Base-by-base conservation (phyloP, 1,140 invertebrate species). In the Temnothorax longispinosus region DNA sequence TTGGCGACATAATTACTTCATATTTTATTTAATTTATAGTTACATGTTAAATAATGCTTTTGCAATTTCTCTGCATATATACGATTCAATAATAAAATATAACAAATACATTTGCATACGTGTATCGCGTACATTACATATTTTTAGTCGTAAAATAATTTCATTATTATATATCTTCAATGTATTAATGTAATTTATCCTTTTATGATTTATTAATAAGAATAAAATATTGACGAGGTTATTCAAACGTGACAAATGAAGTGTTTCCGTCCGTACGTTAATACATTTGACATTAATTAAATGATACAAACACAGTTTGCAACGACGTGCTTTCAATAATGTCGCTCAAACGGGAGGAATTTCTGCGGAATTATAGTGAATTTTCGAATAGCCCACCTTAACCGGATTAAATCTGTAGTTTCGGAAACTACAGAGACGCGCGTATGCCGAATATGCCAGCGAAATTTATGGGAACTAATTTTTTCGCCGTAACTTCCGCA, bases 391-490 rank as follows among this genome's bases (percentile, higher is more conserved):
- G 35, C 47, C 5, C 10, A 5, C 11, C 50, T 56, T 47, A 71
- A 56, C 21, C 21, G 50, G 50, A 71, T 81, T 71, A 72, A 81
- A 81, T 81, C 65, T 72, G 50, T 27, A 27, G 41, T 81, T 81
- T 81, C 67, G 50, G 2, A 71, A 41, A 69, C n/a, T 65, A 65
- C 58, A 27, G 3, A 47, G 27, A 27, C 27, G 27, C 44, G 44
- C 41, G 27, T 44, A 32, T 58, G 27, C 10, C 58, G n/a, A 69
- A 69, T 71, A 27, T 54, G 44, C 5, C 78, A n/a, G 35, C n/a
- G 3, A 56, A 71, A 81, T 81, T 81, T 81, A 72, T 56, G 78
- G 52, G 50, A 27, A 81, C 65, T 81, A 71, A 81, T 81, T 81
- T 81, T 81, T 72, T 54, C 35, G 50, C 65, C 47, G 65, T 56